Evolutionary conservation across 2,888 invertebrate species (phyloP), one percentile per base, ranked within the genome.

Genomic region (Eudemis profundana): DNA sequence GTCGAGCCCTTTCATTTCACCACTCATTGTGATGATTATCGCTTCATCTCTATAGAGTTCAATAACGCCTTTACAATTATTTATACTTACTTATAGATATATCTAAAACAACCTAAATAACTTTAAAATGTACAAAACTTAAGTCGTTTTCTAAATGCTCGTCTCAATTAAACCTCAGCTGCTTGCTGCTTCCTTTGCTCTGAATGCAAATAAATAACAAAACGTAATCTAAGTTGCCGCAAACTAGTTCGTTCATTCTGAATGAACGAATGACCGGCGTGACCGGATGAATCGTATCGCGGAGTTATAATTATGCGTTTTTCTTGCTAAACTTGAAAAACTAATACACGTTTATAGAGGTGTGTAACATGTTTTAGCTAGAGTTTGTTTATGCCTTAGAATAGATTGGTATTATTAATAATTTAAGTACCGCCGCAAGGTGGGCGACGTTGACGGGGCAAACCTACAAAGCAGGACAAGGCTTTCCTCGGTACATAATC

Each of bases 171-270:
- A 44, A 23, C n/a, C 54, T 0, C 69, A 69, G 54, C 62, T 69
- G 68, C 57, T 71, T 67, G 68, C 69, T n/a, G n/a, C n/a, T n/a
- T n/a, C n/a, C n/a, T n/a, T 65, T 54, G 23, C 62, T 66, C 60
- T 64, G 47, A 64, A 69, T 70, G 53, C 42, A 61, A 57, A 47
- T 57, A 36, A 47, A 57, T 36, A 57, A 36, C 57, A 57, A 56
- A 57, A 36, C 44, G 57, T 47, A 47, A 57, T 46, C 57, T 21
- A 57, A 56, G 56, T 47, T 57, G 46, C 15, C 46, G 33, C 33
- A 57, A 57, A 57, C 57, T 57, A 36, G 57, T 57, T 47, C 36
- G 57, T 57, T 47, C 36, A 57, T 46, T 57, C 57, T 46, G 57
- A 57, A 46, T 47, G 46, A 57, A 47, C 33, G 57, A 57, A 47